Conservation (phyloP, 2,113 vertebrate genomes). For the Rhipidura dahli region DNA sequence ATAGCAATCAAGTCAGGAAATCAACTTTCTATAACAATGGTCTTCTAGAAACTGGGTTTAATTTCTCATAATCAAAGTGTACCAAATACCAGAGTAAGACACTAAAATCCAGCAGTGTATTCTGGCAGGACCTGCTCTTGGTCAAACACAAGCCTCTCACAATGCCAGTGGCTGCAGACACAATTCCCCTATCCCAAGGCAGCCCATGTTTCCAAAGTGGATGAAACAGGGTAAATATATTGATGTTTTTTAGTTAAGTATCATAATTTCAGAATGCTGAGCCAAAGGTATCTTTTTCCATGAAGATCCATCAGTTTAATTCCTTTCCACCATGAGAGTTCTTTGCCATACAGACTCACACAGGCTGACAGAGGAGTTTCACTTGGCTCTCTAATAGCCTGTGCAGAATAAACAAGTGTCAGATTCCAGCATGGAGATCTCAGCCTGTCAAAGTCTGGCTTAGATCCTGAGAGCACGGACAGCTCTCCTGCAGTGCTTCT, state of each 20-base stretch:
- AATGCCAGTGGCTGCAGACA: constrained; percentile 64
- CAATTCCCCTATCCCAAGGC: constrained; percentile 43
- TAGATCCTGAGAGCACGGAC: not conserved
- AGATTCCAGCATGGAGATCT: not conserved
- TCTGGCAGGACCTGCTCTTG: constrained; percentile 83
- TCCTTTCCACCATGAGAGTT: not conserved
- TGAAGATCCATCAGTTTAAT: not conserved
- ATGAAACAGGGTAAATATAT: not conserved
- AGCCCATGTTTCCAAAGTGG: constrained; percentile 35
- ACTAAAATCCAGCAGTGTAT: constrained; percentile 82
- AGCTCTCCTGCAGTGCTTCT: not conserved
- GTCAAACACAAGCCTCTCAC: constrained; percentile 84
- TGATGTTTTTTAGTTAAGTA: not conserved
- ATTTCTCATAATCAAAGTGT: not conserved
- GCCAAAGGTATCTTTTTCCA: not conserved
- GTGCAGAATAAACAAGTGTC: not conserved
- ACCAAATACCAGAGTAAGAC: constrained; percentile 70
- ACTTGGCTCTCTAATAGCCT: not conserved
- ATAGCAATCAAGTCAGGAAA: not conserved
- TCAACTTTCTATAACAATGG: not conserved
- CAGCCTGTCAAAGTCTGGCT: not conserved
- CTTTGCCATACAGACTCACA: not conserved
- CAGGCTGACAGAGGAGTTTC: not conserved
- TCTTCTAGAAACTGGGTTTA: not conserved
- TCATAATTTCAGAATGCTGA: not conserved